A percentile compares a stretch with the other conserved stretches of the same genome.
phyloP scores from a whole-genome alignment of 2,797 vertebrate species.

The Champsocephalus gunnari region DNA sequence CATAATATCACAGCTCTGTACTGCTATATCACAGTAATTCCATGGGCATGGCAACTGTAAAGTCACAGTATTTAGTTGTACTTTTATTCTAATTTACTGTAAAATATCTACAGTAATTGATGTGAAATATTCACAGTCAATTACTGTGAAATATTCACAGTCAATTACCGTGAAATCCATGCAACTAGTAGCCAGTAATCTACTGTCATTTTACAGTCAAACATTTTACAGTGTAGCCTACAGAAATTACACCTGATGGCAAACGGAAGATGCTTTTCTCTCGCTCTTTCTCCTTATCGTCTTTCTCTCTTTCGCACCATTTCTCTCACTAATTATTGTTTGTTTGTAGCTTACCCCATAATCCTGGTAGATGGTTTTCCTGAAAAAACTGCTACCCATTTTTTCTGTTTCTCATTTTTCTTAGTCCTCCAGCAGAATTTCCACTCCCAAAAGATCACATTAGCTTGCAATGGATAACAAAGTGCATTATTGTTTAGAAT shows the following conservation, averaged over 20 bases:
- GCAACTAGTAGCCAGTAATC: too few relatives aligned
- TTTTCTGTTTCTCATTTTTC: slow-evolving; percentile 41
- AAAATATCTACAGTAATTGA: too few relatives aligned
- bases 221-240: background rate
- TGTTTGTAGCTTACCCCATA: too few relatives aligned
- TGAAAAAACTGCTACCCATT: slow-evolving; percentile 45
- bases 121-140: too few relatives aligned
- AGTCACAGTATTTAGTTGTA: too few relatives aligned
- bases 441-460: slow-evolving; percentile 6
- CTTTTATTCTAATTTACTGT: too few relatives aligned
- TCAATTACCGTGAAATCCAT: too few relatives aligned
- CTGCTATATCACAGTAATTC: too few relatives aligned
- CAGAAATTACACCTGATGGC: slow-evolving; percentile 55
- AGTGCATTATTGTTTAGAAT: slow-evolving; percentile 25
- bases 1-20: too few relatives aligned
- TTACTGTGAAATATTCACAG: too few relatives aligned
- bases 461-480: slow-evolving; percentile 7
- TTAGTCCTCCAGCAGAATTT: slow-evolving; percentile 14
- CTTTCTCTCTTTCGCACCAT: background rate
- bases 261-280: slow-evolving; percentile 34
- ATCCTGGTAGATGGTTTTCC: slow-evolving; percentile 27
- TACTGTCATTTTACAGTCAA: too few relatives aligned
- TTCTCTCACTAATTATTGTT: background rate
- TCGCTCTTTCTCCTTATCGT: background rate
- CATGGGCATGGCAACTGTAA: too few relatives aligned